Base-by-base conservation (phyloP, 2,797 vertebrate species). In the Urosaurus nigricauda region DNA sequence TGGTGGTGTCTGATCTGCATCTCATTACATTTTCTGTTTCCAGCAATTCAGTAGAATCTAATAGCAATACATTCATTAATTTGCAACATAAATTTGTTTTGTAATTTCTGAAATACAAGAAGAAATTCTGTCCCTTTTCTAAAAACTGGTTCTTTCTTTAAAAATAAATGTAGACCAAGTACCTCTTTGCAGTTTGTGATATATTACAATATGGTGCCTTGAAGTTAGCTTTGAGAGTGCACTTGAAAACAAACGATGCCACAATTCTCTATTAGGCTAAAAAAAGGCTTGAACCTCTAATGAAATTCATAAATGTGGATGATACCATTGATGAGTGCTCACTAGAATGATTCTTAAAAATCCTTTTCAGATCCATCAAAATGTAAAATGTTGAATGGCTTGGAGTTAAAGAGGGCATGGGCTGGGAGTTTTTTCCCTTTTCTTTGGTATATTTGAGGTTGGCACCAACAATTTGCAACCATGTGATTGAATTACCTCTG, bases 401-500 rank as follows among this genome's bases (percentile, higher is more conserved):
- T 43, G 40, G 40, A 56, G 53, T 81, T 89, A 63, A 81, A 89
- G 56, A 75, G 37, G 71, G n/a, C 35, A 85, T 40, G 35, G 17
- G 26, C 77, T 65, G n/a, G 68, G 13, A 35, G 37, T 83, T 86
- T 37, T 84, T 91, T 84, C 29, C 83, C 80, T 89, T 89, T 91
- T 87, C 0, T 90, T 94, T 92, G 92, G 83, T 91, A 79, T 92
- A 2, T 77, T 81, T 87, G 89, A 90, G 91, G 93, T 93, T 93
- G 95, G 86, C 6, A 74, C 93, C 53, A 85, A 96, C 95, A 94
- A 89, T 96, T 96, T 96, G 92, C 95, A 91, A 87, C 90, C 79
- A 93, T 75, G 87, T 92, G 96, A 97, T 96, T 96, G 94, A 96
- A 95, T 97, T 97, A 96, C 96, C 92, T 96, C 94, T 95, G 93